phyloP scores from a whole-genome alignment of 2,888 invertebrate species.

The Eristalinus sepulchralis region DNA sequence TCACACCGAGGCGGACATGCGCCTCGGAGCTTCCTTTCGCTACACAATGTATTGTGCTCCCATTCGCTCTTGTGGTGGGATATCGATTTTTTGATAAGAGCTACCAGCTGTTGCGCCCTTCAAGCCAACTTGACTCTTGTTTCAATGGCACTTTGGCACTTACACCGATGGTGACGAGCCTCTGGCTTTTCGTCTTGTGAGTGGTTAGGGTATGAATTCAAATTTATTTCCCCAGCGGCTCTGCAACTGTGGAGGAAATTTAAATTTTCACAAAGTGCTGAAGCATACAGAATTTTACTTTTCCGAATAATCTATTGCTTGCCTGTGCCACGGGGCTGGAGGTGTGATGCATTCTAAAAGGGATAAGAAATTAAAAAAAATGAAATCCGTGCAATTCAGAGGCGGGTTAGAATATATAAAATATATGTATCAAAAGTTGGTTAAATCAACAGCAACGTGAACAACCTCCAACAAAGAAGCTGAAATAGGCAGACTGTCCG shows the following conservation, averaged over 20 bases:
- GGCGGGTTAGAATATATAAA: too few species aligned
- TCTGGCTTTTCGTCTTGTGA: slow-evolving; percentile 11
- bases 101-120: slow-evolving; percentile 65
- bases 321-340: too few species aligned
- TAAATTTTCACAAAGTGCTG: too few species aligned
- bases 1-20: slow-evolving; percentile 25
- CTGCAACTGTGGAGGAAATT: neutral
- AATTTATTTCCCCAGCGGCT: neutral
- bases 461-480: too few species aligned
- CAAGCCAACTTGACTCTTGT: slow-evolving; percentile 24
- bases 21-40: neutral
- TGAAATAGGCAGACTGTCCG: too few species aligned
- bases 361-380: too few species aligned
- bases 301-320: too few species aligned
- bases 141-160: neutral
- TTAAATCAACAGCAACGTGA: too few species aligned
- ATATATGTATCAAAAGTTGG: too few species aligned
- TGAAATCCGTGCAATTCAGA: too few species aligned
- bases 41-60: neutral
- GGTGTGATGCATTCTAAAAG: too few species aligned
- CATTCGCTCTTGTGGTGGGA: neutral
- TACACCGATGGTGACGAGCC: neutral
- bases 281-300: too few species aligned
- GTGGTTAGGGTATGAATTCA: slow-evolving; percentile 14
- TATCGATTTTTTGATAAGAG: slow-evolving; percentile 64